These are phyloP conservation scores for Ailurus styani DNA, from an alignment of 2,113 vertebrate species.

Conservation along the genomic window DNA sequence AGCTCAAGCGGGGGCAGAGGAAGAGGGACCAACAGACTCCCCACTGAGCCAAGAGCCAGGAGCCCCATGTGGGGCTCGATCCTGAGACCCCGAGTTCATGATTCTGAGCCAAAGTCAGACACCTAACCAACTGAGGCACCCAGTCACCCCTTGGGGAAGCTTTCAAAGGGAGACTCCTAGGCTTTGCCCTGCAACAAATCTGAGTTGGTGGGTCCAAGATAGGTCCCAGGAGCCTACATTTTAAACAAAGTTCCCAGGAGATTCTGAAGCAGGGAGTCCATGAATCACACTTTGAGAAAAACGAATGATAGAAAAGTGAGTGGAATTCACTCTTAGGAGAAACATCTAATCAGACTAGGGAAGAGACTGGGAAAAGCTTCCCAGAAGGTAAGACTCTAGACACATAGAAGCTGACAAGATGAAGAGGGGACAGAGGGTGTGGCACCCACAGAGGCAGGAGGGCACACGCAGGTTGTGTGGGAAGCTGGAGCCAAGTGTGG, in stretches of 20 bases:
- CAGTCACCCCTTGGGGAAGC: neutral
- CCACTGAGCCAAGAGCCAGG: neutral
- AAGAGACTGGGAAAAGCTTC: neutral
- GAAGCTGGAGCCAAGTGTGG: neutral
- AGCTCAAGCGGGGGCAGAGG: neutral
- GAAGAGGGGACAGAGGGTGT: neutral
- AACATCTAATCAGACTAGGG: neutral
- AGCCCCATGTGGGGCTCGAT: neutral
- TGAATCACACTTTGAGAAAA: neutral
- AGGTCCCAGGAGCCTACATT: neutral
- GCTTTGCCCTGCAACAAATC: neutral
- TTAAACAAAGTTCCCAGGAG: neutral
- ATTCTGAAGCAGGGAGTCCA: neutral
- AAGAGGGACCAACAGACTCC: neutral
- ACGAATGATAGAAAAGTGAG: neutral
- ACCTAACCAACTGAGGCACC: neutral
- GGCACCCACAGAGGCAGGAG: neutral
- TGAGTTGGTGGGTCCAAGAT: neutral
- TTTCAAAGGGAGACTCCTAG: neutral
- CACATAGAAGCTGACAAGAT: neutral
- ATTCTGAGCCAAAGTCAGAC: neutral
- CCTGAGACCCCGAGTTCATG: neutral
- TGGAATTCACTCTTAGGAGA: neutral
- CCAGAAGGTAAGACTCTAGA: neutral
- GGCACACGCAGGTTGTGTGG: fast-evolving